Percentiles rank a stretch among this genome's conserved stretches.
Evolutionary conservation across 2,888 invertebrate genomes (phyloP).

Genomic region (Pachycephus smyrnensis): DNA sequence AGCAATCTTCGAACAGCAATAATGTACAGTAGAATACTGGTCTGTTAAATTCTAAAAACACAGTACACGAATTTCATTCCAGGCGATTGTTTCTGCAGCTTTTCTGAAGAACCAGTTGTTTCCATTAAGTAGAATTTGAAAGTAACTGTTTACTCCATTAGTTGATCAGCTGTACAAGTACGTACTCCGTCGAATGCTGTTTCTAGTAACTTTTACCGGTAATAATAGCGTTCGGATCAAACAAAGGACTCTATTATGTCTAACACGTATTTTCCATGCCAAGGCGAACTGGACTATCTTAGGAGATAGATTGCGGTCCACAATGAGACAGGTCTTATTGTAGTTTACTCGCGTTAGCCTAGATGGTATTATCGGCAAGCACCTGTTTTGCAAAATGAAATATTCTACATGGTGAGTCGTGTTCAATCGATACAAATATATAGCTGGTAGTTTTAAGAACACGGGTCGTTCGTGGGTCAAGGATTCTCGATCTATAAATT

Average conservation of each 20-base stretch:
- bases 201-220: conserved; percentile 17
- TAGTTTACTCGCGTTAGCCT: conserved; percentile 31
- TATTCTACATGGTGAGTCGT: not conserved
- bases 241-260: conserved; percentile 55
- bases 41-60: not conserved
- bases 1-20: too few relatives aligned
- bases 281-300: conserved; percentile 57
- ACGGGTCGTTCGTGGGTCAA: not conserved
- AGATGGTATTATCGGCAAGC: conserved; percentile 38
- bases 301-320: conserved; percentile 59
- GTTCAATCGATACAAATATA: not conserved
- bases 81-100: not conserved
- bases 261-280: conserved; percentile 58
- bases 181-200: not conserved
- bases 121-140: not conserved
- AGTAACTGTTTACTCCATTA: not conserved
- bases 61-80: not conserved
- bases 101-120: not conserved
- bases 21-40: not conserved
- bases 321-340: conserved; percentile 57
- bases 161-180: not conserved
- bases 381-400: conserved; percentile 57
- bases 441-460: not conserved
- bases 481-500: not conserved
- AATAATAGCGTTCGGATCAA: conserved; percentile 37